Evolutionary conservation across 2,113 vertebrate genomes (phyloP), one percentile per base, ranked within the genome.

Genomic region (Megaptera novaeangliae): DNA sequence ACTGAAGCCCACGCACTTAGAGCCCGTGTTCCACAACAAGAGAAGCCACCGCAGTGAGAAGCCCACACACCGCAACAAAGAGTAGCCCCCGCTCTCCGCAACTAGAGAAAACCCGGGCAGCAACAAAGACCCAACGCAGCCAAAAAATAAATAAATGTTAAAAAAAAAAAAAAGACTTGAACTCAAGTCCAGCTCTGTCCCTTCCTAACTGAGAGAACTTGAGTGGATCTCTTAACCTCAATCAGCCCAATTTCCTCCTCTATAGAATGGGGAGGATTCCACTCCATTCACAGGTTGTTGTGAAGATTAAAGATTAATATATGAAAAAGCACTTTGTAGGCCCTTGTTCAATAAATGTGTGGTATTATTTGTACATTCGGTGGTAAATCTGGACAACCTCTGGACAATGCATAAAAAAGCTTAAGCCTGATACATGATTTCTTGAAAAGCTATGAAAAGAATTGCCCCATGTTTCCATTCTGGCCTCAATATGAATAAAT

Each of bases 371-470:
- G 23, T 21, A 49, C 25, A 17, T 55, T 85, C 71, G 1, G 14
- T 10, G 8, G n/a, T 74, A 64, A 80, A 89, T 39, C 52, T 80
- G 82, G 41, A 72, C 3, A 69, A 63, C 25, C 9, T 93, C 55
- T 57, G 55, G 55, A 8, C 68, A 66, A 4, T 71, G 44, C 36
- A 80, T 36, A 25, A 71, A 82, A 59, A 61, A 72, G 23, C 57
- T 87, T 66, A 69, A 57, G 57, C 57, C 44, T 71, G 34, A 75
- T 46, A 44, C 25, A 21, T 3, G 20, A 31, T 39, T 83, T 89
- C 68, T 92, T 86, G 59, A 75, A 92, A 96, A 95, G 31, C 80
- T 92, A 59, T 44, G 44, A 69, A 69, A 74, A 74, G 31, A 96
- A 92, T 72, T 63, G 31, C 3, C 15, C 44, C 36, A 21, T 72